Evolutionary conservation across 2,888 invertebrate genomes (phyloP).

Genomic region (Exocentrus adspersus): DNA sequence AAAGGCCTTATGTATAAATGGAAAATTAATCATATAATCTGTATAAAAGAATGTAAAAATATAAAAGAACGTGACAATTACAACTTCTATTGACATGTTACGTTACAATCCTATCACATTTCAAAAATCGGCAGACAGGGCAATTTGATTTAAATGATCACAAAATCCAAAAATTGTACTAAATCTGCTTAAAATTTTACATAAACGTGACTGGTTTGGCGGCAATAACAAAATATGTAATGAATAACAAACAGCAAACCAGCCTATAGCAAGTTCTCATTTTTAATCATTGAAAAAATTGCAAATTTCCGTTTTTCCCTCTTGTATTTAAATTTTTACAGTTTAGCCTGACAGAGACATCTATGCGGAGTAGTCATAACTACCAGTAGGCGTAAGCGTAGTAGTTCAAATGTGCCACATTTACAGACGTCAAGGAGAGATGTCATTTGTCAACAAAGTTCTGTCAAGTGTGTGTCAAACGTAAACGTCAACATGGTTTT

Average conservation of each 20-base stretch:
- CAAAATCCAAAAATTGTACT: neutral
- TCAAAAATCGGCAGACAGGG: neutral
- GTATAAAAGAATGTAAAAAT: constrained; percentile 60
- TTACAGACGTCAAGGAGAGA: neutral
- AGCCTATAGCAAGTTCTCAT: no score
- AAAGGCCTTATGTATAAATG: constrained; percentile 54
- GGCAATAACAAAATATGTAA: no score
- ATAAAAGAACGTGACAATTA: constrained; percentile 57
- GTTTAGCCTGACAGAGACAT: no score
- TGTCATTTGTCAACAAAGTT: constrained; percentile 8
- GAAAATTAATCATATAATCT: constrained; percentile 58
- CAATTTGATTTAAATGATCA: neutral
- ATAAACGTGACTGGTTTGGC: no score
- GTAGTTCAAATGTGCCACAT: neutral
- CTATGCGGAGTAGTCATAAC: neutral
- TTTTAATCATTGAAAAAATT: no score
- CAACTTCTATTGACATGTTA: constrained; percentile 52
- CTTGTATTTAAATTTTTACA: no score
- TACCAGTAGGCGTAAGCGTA: neutral
- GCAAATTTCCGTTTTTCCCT: no score
- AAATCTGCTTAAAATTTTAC: no score
- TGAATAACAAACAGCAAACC: no score
- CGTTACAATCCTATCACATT: neutral
- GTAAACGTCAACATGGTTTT: constrained; percentile 5
- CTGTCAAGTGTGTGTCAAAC: no score